phyloP scores from a whole-genome alignment of 2,888 invertebrate genomes.

The Erannis defoliaria region DNA sequence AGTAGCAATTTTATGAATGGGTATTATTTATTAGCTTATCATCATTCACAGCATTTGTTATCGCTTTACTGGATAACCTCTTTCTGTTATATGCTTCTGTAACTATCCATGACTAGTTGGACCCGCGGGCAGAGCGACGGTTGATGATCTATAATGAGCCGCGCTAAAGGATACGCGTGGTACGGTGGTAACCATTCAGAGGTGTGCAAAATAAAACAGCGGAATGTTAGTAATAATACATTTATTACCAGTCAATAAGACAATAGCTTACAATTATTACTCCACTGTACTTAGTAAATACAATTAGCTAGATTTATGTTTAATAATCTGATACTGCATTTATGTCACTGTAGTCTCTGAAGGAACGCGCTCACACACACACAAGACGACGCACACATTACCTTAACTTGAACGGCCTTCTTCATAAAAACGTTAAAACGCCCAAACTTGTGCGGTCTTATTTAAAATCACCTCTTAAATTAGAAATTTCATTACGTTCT shows the following conservation, averaged over 20 bases:
- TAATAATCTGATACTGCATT: slow-evolving; percentile 44
- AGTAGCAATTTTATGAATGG: too few relatives aligned
- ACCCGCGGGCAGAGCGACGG: too few relatives aligned
- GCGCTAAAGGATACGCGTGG: too few relatives aligned
- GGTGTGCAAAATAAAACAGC: slow-evolving; percentile 33
- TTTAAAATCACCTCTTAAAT: too few relatives aligned
- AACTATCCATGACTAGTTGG: too few relatives aligned
- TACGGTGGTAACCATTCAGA: too few relatives aligned
- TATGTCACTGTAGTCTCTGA: slow-evolving; percentile 75
- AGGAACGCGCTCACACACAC: slow-evolving; percentile 60
- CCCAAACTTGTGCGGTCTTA: background rate
- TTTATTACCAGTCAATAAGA: slow-evolving; percentile 85
- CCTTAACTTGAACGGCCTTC: slow-evolving; percentile 29
- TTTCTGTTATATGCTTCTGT: too few relatives aligned
- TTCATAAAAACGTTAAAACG: slow-evolving; percentile 17
- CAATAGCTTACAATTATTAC: slow-evolving; percentile 81
- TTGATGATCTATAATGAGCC: too few relatives aligned
- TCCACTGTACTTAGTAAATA: slow-evolving; percentile 85
- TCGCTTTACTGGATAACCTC: too few relatives aligned
- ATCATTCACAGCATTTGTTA: too few relatives aligned
- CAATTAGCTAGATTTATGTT: slow-evolving; percentile 82
- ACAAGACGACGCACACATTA: slow-evolving; percentile 65
- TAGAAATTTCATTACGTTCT: too few relatives aligned
- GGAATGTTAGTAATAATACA: slow-evolving; percentile 77
- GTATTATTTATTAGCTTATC: too few relatives aligned